A percentile compares a stretch with the other conserved stretches of the same genome.
Evolutionary conservation across 2,888 invertebrate genomes (phyloP).

Genomic region (Lycaena phlaeas): DNA sequence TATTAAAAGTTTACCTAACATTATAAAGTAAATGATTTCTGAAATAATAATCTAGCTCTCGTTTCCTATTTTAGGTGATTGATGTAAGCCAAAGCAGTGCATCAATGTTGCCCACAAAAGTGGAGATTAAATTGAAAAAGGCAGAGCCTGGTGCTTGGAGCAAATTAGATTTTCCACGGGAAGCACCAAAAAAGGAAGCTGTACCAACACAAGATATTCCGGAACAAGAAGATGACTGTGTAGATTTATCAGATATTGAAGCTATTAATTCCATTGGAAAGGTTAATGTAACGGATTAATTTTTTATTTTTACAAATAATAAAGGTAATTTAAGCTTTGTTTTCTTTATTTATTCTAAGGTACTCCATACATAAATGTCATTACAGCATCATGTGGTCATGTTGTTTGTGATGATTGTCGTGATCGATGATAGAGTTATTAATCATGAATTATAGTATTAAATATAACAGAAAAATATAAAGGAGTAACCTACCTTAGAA

Average conservation of each 20-base stretch:
- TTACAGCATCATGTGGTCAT: background rate
- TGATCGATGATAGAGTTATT: too few species aligned
- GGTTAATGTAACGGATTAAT: slow-evolving; percentile 45
- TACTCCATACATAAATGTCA: too few species aligned
- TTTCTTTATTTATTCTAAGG: too few species aligned
- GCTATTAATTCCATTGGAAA: slow-evolving; percentile 51
- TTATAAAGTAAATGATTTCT: too few species aligned
- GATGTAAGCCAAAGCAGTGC: slow-evolving; percentile 80
- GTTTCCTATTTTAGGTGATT: slow-evolving; percentile 76
- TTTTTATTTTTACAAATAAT: background rate
- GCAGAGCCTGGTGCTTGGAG: slow-evolving; percentile 88
- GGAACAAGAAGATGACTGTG: slow-evolving; percentile 67
- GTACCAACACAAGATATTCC: slow-evolving; percentile 22
- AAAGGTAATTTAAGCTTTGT: background rate
- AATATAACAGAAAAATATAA: too few species aligned
- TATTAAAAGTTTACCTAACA: too few species aligned
- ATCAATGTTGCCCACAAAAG: slow-evolving; percentile 89
- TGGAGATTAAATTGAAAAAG: slow-evolving; percentile 93
- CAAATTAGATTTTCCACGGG: slow-evolving; percentile 77
- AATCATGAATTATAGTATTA: too few species aligned
- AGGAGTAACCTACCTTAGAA: too few species aligned
- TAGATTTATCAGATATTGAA: slow-evolving; percentile 83
- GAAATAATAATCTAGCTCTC: too few species aligned
- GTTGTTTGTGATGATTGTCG: background rate
- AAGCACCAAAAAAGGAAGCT: slow-evolving; percentile 30